A percentile compares a stretch with the other conserved stretches of the same genome.
phyloP scores from a whole-genome alignment of 2,797 vertebrate genomes.

The Apodemus agrarius region DNA sequence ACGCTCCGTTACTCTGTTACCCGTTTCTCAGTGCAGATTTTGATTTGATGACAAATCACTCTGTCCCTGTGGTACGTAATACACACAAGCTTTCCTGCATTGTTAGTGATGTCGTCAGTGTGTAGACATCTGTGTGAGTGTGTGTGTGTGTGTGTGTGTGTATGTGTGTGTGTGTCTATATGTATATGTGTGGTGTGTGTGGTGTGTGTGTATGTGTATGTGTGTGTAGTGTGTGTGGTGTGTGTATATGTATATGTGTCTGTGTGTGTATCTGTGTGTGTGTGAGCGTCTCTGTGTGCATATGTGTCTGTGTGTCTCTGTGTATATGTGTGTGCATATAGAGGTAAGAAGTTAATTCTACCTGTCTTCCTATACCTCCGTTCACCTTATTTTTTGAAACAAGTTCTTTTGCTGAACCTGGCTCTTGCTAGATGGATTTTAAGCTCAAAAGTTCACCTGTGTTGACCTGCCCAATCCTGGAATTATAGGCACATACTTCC shows the following conservation, averaged over 20 bases:
- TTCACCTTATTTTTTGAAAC: not conserved
- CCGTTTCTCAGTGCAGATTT: not conserved
- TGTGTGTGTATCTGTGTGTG: too few species aligned
- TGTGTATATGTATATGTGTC: not conserved
- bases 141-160: too few species aligned
- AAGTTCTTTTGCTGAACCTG: not conserved
- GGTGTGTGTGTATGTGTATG: too few species aligned
- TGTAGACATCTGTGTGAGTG: not conserved
- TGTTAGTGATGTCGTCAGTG: not conserved
- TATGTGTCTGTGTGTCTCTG: too few species aligned
- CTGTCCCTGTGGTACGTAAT: too few species aligned
- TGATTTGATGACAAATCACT: too few species aligned
- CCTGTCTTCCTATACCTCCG: too few species aligned
- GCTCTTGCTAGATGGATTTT: not conserved
- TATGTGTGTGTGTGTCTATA: too few species aligned
- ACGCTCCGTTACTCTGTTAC: rapidly evolving
- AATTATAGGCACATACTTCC: not conserved
- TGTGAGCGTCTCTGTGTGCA: not conserved
- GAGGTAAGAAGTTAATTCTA: too few species aligned
- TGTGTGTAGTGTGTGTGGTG: too few species aligned
- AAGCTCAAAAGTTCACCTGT: not conserved
- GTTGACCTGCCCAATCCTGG: not conserved
- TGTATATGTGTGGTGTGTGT: too few species aligned
- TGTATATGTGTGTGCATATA: too few species aligned
- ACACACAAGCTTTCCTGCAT: rapidly evolving